Evolutionary conservation across 2,797 vertebrate genomes (phyloP).

Genomic region (Intellagama lesueurii): DNA sequence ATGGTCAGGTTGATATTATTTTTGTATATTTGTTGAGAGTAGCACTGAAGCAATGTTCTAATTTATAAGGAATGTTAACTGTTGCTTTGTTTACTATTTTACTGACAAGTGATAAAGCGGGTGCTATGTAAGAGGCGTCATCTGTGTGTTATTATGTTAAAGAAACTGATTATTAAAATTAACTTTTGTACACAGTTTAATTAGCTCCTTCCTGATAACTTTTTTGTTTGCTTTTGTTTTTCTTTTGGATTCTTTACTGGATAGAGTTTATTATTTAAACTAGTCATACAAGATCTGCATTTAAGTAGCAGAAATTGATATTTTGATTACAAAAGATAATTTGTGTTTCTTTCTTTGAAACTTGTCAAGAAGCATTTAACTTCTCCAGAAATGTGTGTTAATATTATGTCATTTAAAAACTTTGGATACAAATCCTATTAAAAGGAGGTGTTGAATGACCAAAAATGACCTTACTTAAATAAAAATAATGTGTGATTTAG

Average conservation of each 20-base stretch:
- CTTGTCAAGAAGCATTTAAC: conserved; percentile 35
- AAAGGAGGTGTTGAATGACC: conserved; percentile 49
- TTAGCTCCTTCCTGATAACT: conserved; percentile 70
- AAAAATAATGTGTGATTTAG: conserved; percentile 50
- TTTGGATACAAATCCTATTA: conserved; percentile 56
- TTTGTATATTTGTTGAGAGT: conserved; percentile 88
- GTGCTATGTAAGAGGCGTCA: conserved; percentile 72
- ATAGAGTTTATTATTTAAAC: conserved; percentile 53
- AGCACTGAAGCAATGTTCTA: conserved; percentile 73
- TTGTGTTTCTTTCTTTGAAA: conserved; percentile 46
- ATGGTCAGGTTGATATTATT: conserved; percentile 84
- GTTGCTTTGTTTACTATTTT: conserved; percentile 81
- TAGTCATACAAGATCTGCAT: conserved; percentile 45
- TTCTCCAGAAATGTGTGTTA: conserved; percentile 38
- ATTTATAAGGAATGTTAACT: conserved; percentile 80
- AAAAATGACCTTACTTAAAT: conserved; percentile 55
- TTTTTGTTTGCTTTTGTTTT: conserved; percentile 60
- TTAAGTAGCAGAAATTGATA: conserved; percentile 48
- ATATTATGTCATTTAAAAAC: conserved; percentile 25
- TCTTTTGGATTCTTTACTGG: conserved; percentile 58
- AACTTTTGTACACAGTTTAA: conserved; percentile 81
- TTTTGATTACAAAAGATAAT: conserved; percentile 44
- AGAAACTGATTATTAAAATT: conserved; percentile 75
- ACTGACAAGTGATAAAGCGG: conserved; percentile 73
- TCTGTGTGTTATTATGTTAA: conserved; percentile 74